Percentiles rank a stretch among this genome's conserved stretches.
These are phyloP conservation scores for Grammomys dolichurus DNA, from an alignment of 2,113 vertebrate genomes.

Conservation along the genomic window DNA sequence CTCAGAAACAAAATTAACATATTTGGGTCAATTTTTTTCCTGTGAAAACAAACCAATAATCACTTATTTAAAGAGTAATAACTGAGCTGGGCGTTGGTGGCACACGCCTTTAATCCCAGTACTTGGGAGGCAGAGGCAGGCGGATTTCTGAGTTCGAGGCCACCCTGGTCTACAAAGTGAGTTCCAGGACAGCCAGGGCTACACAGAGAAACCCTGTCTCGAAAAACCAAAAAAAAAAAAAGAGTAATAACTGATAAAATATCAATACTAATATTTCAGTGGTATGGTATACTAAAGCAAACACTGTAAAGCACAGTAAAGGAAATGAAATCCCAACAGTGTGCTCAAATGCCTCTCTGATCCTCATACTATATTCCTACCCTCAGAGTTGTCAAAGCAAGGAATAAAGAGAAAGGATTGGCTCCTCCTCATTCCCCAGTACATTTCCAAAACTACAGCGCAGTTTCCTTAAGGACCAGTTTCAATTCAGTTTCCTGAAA, in stretches of 20 bases:
- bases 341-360: neutral
- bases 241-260: conserved; percentile 30
- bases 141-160: too few relatives aligned
- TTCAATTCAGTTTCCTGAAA: neutral
- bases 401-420: neutral
- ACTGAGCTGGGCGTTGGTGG: neutral
- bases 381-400: neutral
- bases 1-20: conserved; percentile 49
- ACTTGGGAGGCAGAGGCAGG: too few relatives aligned
- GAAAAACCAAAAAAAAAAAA: neutral
- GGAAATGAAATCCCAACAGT: neutral
- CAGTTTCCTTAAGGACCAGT: neutral
- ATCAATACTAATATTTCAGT: neutral
- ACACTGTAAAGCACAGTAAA: neutral
- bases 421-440: neutral
- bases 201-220: too few relatives aligned
- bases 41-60: conserved; percentile 46
- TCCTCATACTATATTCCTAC: neutral
- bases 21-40: neutral
- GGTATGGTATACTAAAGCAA: conserved; percentile 21
- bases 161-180: too few relatives aligned
- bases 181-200: too few relatives aligned
- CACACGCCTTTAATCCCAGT: too few relatives aligned
- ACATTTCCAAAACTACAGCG: neutral
- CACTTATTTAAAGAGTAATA: conserved; percentile 9